These are phyloP conservation scores for Neuroterus valhalla DNA, from an alignment of 1,140 invertebrate species.

Conservation along the genomic window DNA sequence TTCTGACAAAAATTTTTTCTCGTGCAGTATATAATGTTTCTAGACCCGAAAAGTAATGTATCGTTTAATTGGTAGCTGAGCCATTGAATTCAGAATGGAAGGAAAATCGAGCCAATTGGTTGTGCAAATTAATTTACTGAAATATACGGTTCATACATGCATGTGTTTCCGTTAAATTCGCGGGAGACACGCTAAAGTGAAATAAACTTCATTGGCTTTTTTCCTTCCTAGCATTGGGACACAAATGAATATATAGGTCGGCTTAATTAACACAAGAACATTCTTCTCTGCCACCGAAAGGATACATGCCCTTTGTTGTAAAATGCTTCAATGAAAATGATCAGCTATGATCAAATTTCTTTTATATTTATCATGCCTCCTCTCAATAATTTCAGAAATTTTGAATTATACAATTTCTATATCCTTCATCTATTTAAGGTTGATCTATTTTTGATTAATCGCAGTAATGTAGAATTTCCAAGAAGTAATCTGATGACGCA, in stretches of 20 bases:
- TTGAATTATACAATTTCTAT: no score
- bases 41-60: slow-evolving; percentile 49
- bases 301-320: no score
- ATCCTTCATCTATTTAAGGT: no score
- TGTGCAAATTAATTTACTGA: slow-evolving; percentile 22
- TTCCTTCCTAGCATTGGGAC: neutral
- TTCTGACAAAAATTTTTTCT: no score
- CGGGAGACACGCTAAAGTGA: neutral
- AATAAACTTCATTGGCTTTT: slow-evolving; percentile 11
- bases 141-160: neutral
- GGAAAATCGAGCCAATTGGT: neutral
- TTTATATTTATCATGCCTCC: no score
- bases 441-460: no score
- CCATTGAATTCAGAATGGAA: neutral
- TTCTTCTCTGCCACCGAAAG: no score
- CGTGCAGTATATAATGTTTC: slow-evolving; percentile 32
- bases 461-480: no score
- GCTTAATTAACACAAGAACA: neutral
- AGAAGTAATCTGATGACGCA: no score
- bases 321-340: no score
- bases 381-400: no score
- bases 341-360: no score
- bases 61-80: slow-evolving; percentile 9
- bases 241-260: neutral
- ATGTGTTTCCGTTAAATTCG: neutral